Evolutionary conservation across 2,113 vertebrate genomes (phyloP).

Genomic region (Baryphthengus martii): DNA sequence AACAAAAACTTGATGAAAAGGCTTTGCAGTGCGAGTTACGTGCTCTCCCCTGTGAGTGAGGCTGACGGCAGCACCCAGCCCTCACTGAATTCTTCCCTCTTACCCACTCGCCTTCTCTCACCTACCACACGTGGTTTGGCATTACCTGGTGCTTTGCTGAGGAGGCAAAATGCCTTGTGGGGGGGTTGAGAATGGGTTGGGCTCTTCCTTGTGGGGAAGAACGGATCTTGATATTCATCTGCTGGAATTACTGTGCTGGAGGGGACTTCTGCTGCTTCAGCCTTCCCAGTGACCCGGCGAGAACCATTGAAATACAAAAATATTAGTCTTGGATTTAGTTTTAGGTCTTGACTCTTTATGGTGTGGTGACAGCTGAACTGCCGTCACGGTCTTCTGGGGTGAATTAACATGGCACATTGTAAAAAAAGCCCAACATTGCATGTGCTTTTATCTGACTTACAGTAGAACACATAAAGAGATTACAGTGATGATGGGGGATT

Average conservation of each 20-base stretch:
- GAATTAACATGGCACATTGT: background rate
- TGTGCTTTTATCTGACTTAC: background rate
- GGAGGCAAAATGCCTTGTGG: fast-evolving
- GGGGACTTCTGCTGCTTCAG: background rate
- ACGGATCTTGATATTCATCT: fast-evolving
- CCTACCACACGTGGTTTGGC: background rate
- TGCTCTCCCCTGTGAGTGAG: background rate
- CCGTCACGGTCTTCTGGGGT: background rate
- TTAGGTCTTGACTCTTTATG: background rate
- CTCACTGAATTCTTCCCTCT: background rate
- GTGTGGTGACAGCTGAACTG: background rate
- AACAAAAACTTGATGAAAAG: background rate
- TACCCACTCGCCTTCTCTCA: fast-evolving
- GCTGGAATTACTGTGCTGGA: background rate
- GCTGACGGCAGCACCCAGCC: background rate
- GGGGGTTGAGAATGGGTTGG: background rate
- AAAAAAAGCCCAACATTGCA: background rate
- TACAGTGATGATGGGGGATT: background rate
- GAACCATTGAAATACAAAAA: background rate
- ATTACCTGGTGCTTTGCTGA: background rate
- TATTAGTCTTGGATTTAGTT: background rate
- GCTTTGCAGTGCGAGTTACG: background rate
- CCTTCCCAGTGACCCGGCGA: fast-evolving
- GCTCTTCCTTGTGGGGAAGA: background rate
- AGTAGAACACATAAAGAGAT: background rate